Conservation (phyloP, 1,140 invertebrate genomes). For the Magallana angulata region DNA sequence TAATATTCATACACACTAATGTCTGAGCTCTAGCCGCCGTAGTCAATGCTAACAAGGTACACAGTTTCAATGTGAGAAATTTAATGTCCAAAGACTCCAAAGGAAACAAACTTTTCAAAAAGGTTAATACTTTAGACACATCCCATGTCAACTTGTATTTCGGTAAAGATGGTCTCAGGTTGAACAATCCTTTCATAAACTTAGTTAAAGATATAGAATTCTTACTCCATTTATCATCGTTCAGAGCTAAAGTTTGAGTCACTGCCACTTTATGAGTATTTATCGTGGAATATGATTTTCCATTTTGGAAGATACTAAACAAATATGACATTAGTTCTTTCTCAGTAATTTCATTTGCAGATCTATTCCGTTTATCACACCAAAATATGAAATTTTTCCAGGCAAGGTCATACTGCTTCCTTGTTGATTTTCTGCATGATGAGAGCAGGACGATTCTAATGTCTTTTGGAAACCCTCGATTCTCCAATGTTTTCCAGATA, state of each 20-base stretch:
- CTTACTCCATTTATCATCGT: constrained; percentile 9
- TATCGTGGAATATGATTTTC: constrained; percentile 35
- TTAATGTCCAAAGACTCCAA: constrained; percentile 37
- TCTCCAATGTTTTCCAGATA: too few species aligned
- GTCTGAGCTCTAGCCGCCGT: neutral
- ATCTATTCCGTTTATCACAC: neutral
- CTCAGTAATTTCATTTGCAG: constrained; percentile 29
- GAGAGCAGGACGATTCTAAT: constrained; percentile 27
- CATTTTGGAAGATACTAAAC: constrained; percentile 37
- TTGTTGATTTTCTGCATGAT: constrained; percentile 20
- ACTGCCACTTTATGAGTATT: neutral
- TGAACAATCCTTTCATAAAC: too few species aligned
- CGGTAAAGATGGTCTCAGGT: neutral
- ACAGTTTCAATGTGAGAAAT: too few species aligned
- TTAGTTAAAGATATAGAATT: constrained; percentile 26
- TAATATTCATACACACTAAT: too few species aligned
- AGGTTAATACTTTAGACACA: too few species aligned
- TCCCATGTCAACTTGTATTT: too few species aligned
- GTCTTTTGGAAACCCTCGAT: constrained; percentile 3
- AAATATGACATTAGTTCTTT: neutral
- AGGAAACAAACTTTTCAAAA: neutral
- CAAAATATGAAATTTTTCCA: too few species aligned
- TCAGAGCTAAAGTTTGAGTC: neutral
- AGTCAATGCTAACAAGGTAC: too few species aligned
- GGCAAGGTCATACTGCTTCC: too few species aligned